A percentile compares a stretch with the other conserved stretches of the same genome.
Evolutionary conservation across 2,797 vertebrate genomes (phyloP).

Genomic region (Onychomys arenicola): DNA sequence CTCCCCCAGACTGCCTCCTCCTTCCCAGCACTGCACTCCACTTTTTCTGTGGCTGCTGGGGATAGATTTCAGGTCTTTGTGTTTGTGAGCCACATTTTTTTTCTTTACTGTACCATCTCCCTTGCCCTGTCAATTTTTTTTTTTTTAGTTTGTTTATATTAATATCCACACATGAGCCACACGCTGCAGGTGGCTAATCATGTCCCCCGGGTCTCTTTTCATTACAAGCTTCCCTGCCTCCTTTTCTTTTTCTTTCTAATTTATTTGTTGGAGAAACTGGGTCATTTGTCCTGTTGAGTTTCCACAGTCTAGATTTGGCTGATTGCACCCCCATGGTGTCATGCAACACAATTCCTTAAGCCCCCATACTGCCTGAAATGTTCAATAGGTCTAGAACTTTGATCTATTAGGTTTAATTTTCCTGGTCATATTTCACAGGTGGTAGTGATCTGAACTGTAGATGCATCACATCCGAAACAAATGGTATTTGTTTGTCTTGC

Average conservation of each 20-base stretch:
- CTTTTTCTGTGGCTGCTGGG: neutral
- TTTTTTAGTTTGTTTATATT: neutral
- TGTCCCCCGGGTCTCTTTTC: slow-evolving; percentile 23
- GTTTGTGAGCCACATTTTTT: neutral
- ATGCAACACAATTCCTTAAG: slow-evolving; percentile 14
- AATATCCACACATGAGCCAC: neutral
- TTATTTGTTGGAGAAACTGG: slow-evolving; percentile 67
- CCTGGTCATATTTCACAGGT: neutral
- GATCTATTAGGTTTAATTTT: neutral
- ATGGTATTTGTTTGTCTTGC: neutral
- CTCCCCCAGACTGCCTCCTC: neutral
- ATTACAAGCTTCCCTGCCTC: neutral
- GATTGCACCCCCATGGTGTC: slow-evolving; percentile 4
- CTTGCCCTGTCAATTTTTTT: neutral
- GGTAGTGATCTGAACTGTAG: neutral
- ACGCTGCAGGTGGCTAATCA: neutral
- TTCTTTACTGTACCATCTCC: neutral
- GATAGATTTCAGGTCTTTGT: neutral
- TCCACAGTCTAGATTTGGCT: slow-evolving; percentile 47
- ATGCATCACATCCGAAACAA: neutral
- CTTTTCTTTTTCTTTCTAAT: slow-evolving; percentile 43
- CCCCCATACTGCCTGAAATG: slow-evolving; percentile 20
- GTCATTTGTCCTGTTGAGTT: slow-evolving; percentile 20
- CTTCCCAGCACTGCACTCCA: neutral
- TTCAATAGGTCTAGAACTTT: neutral